Conservation (phyloP, 2,888 invertebrate genomes). For the Macrostomum cliftonense region DNA sequence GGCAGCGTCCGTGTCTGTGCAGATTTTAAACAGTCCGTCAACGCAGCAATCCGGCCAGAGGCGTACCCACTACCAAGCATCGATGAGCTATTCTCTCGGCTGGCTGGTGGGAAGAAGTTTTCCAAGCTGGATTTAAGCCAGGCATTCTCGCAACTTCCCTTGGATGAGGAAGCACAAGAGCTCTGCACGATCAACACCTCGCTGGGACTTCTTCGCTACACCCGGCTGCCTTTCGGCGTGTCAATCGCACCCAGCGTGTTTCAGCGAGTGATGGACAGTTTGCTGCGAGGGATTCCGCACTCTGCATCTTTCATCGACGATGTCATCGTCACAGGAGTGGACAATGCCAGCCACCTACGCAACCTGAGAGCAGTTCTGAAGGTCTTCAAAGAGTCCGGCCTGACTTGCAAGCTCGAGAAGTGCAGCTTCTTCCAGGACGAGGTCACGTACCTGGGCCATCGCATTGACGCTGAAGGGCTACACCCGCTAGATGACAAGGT, state of each 20-base stretch:
- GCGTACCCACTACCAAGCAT: constrained; percentile 12
- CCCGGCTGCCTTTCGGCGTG: constrained; percentile 16
- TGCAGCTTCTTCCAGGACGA: constrained; percentile 15
- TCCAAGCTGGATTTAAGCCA: constrained; percentile 17
- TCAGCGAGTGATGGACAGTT: constrained; percentile 17
- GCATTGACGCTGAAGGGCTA: constrained; percentile 15
- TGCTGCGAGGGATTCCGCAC: constrained; percentile 15
- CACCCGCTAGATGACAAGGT: constrained; percentile 15
- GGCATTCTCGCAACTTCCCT: constrained; percentile 16
- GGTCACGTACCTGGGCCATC: constrained; percentile 18
- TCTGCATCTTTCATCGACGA: constrained; percentile 15
- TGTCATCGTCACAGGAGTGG: constrained; percentile 13
- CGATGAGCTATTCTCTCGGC: constrained; percentile 12
- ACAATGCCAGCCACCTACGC: constrained; percentile 12
- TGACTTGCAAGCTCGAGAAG: constrained; percentile 15
- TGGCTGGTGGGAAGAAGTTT: constrained; percentile 14
- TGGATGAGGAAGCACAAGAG: constrained; percentile 13
- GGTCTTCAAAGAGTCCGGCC: constrained; percentile 13
- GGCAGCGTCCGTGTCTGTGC: constrained; percentile 16
- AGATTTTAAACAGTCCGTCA: constrained; percentile 18
- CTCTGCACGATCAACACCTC: constrained; percentile 15
- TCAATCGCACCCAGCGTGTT: constrained; percentile 16
- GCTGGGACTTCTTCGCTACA: constrained; percentile 16
- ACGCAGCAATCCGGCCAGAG: constrained; percentile 10
- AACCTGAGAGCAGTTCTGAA: constrained; percentile 13